Evolutionary conservation across 1,140 invertebrate species (phyloP).

Genomic region (Pseudomyrmex sp.): DNA sequence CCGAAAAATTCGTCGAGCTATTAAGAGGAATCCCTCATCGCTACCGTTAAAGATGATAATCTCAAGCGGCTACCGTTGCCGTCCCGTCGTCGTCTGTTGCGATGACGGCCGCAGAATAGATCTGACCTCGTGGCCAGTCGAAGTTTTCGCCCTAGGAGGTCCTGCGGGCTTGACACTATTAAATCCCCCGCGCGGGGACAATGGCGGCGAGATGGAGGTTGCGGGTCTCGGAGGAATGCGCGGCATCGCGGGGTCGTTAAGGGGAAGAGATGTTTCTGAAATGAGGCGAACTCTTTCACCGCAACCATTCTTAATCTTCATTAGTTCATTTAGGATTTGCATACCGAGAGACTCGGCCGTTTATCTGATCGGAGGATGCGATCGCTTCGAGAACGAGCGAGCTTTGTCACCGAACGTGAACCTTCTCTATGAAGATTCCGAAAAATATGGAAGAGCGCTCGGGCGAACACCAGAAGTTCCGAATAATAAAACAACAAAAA

Average conservation of each 20-base stretch:
- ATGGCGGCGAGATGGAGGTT: constrained; percentile 59
- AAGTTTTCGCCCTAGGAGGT: constrained; percentile 80
- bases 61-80: constrained; percentile 73
- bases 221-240: constrained; percentile 74
- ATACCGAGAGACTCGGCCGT: constrained; percentile 76
- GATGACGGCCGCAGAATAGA: constrained; percentile 65
- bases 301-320: constrained; percentile 82
- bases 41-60: constrained; percentile 75
- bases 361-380: constrained; percentile 79
- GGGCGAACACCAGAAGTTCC: not conserved
- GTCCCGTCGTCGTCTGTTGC: constrained; percentile 47
- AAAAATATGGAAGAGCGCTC: constrained; percentile 3
- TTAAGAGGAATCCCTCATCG: constrained; percentile 75
- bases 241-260: constrained; percentile 55
- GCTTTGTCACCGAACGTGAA: constrained; percentile 49
- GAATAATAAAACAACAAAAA: not conserved
- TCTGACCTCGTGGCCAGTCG: constrained; percentile 71
- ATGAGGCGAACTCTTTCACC: constrained; percentile 79
- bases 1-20: constrained; percentile 72
- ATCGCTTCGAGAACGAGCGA: constrained; percentile 66
- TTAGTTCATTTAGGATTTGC: constrained; percentile 81
- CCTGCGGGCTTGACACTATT: constrained; percentile 72
- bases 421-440: constrained; percentile 26
- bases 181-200: constrained; percentile 67
- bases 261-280: constrained; percentile 76